Percentiles rank a stretch among this genome's conserved stretches.
phyloP scores from a whole-genome alignment of 2,113 vertebrate genomes.

The Pristiophorus japonicus region DNA sequence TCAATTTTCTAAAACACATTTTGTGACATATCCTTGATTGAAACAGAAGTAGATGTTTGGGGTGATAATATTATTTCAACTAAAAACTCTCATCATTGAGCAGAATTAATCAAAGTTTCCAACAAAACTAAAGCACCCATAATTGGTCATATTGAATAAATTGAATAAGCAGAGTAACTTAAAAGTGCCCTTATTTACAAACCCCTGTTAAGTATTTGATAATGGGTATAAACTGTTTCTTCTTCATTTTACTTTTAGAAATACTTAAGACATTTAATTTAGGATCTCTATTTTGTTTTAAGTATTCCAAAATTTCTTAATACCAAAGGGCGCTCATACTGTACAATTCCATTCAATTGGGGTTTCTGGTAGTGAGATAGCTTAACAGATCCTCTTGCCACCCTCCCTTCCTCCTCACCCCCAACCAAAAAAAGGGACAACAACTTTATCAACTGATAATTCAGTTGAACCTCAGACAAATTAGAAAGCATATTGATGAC shows the following conservation, averaged over 20 bases:
- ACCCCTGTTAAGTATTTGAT: background rate
- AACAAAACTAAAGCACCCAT: background rate
- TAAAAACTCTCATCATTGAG: slow-evolving; percentile 14
- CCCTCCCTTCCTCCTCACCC: background rate
- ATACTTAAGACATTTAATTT: background rate
- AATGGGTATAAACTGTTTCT: background rate
- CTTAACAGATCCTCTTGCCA: background rate
- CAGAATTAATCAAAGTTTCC: slow-evolving; percentile 17
- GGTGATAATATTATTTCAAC: background rate
- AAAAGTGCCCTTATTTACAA: slow-evolving; percentile 16
- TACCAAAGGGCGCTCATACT: background rate
- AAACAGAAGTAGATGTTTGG: background rate
- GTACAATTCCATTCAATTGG: background rate
- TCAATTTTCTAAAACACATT: slow-evolving; percentile 32
- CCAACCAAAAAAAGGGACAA: background rate
- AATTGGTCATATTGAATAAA: background rate
- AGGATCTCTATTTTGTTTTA: background rate
- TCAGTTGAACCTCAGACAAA: background rate
- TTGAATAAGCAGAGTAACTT: background rate
- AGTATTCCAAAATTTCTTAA: background rate
- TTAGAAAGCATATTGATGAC: slow-evolving; percentile 22
- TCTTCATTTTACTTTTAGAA: background rate
- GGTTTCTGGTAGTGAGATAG: background rate
- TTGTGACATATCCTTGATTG: background rate
- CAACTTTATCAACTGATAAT: background rate